Percentiles rank a stretch among this genome's conserved stretches.
These are phyloP conservation scores for Marronus borbonicus DNA, from an alignment of 2,888 invertebrate genomes.

Conservation along the genomic window DNA sequence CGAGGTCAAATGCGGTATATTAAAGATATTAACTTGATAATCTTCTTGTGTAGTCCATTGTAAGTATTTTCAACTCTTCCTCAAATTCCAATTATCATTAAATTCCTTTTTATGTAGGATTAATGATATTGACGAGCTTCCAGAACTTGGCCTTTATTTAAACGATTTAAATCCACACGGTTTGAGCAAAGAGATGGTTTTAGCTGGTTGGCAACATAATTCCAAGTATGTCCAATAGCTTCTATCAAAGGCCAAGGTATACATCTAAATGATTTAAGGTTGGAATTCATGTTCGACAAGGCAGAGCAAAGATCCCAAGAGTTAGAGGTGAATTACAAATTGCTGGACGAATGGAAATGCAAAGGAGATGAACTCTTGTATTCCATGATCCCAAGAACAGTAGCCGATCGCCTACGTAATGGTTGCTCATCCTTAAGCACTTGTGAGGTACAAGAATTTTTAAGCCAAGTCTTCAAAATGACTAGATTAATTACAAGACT, in stretches of 20 bases:
- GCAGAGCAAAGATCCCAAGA: constrained; percentile 86
- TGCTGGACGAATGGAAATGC: constrained; percentile 88
- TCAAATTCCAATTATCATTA: background rate
- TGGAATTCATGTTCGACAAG: constrained; percentile 87
- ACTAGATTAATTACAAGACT: background rate
- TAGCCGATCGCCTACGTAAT: constrained; percentile 85
- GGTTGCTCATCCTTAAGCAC: constrained; percentile 85
- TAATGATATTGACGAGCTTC: constrained; percentile 87
- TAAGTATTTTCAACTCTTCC: constrained; percentile 70
- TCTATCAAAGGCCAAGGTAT: background rate
- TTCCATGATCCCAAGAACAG: constrained; percentile 92
- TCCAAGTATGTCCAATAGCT: constrained; percentile 72
- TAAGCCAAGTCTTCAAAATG: background rate
- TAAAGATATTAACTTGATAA: constrained; percentile 84
- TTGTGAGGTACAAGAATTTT: constrained; percentile 77
- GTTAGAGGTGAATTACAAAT: constrained; percentile 82
- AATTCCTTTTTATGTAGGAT: constrained; percentile 73
- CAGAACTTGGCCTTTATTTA: constrained; percentile 83
- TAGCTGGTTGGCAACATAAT: constrained; percentile 89
- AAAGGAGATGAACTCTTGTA: constrained; percentile 90
- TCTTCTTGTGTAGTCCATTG: constrained; percentile 92
- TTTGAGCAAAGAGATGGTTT: constrained; percentile 85
- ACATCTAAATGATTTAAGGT: constrained; percentile 66
- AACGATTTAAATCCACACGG: constrained; percentile 91
- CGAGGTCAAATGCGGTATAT: constrained; percentile 91